Evolutionary conservation across 2,888 invertebrate species (phyloP), one percentile per base, ranked within the genome.

Genomic region (Drosophila lacicola): DNA sequence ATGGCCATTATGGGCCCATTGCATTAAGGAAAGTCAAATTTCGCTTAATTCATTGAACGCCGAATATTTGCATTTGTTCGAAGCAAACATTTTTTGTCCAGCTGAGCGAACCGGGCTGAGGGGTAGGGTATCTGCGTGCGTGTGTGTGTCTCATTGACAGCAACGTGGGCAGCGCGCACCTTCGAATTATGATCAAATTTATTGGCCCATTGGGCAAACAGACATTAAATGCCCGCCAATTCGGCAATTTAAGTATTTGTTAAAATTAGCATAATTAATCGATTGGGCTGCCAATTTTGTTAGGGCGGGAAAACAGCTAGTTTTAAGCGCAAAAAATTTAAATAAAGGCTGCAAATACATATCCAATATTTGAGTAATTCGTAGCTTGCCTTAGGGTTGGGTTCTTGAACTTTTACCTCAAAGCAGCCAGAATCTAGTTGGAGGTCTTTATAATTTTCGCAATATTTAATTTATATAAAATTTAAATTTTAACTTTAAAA

Each of bases 1-100:
- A 64, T 64, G 61, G 39, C 29, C 29, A 29, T 29, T 29, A 29
- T 17, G 41, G 41, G 25, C 50, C 10, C 47, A 50, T 50, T 42
- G 46, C 19, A 19, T 36, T 33, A 45, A 36, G 34, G 61, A 54
- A 56, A 73, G 49, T 75, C 58, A 51, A 72, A 74, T 72, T 71
- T 56, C 45, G 69, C 67, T 36, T 66, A 74, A 80, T 63, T 74
- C 77, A 86, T 86, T 71, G 81, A 81, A 75, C 53, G 70, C 62
- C 47, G 60, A 63, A 49, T 79, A 70, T 84, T 79, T 81, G 69
- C 70, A 50, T 64, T 70, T 44, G 46, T 29, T 53, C 29, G 29
- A 6, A 8, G 29, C 29, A 29, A 29, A 29, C 29, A 29, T 29
- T 29, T 29, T 29, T 2, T 29, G 29, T 8, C 8, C 8, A 29